Percentiles rank a stretch among this genome's conserved stretches.
Conservation (phyloP, 2,888 invertebrate species). For the Lepidochitona cinerea region DNA sequence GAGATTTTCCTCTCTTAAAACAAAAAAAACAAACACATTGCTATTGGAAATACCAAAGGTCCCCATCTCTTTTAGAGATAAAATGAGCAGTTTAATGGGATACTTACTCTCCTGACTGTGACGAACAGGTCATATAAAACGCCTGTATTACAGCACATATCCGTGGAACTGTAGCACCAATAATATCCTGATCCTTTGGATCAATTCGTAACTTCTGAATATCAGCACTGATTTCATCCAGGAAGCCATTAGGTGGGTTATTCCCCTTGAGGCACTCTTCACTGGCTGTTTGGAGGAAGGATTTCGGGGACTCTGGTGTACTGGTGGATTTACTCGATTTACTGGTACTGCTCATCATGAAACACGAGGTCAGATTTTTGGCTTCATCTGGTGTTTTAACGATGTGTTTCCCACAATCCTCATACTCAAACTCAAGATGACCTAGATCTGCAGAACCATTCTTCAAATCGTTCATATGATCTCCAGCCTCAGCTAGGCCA, state of each 20-base stretch:
- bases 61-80: too few species aligned
- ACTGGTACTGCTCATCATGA: not conserved
- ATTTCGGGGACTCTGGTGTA: not conserved
- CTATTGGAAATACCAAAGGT: too few species aligned
- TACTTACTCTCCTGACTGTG: conserved; percentile 25
- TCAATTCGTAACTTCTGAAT: conserved; percentile 9
- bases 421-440: not conserved
- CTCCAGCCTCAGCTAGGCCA: not conserved
- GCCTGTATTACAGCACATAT: conserved; percentile 64
- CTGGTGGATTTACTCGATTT: not conserved
- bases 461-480: not conserved
- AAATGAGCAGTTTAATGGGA: too few species aligned
- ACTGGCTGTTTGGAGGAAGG: not conserved
- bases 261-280: conserved; percentile 4
- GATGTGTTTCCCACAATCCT: not conserved
- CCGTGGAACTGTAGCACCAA: conserved; percentile 54
- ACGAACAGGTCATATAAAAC: conserved; percentile 60
- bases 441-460: not conserved
- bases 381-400: conserved; percentile 4
- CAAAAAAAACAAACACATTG: too few species aligned
- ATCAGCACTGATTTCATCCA: conserved; percentile 2
- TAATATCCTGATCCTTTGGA: conserved; percentile 41
- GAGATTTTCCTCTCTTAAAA: too few species aligned
- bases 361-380: not conserved
- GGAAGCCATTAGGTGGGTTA: not conserved